Base-by-base conservation (phyloP, 2,888 invertebrate species). In the Prosapia bicincta region DNA sequence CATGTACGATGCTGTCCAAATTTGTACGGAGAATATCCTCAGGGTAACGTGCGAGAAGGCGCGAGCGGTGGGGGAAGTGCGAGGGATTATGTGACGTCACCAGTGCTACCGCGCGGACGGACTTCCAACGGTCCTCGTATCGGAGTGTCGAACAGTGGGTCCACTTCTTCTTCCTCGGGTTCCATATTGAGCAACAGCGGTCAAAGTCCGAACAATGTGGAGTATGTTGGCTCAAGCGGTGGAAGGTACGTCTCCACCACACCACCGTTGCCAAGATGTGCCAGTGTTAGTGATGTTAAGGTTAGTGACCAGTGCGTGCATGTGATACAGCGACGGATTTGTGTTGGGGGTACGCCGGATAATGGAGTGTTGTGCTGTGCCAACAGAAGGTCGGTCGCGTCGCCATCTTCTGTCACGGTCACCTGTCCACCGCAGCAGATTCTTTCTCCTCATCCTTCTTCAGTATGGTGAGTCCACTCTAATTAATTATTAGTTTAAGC, bases 211-310 rank as follows among this genome's bases (percentile, higher is more conserved):
- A 77, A 79, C 66, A 78, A 85, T 78, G 85, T 86, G 30, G 90
- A 90, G 83, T 91, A 90, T 83, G 89, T 90, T 81, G 90, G 90
- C 28, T 88, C 88, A 54, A 89, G 89, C 79, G 90, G 90, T 30
- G 90, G 90, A 5, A 85, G 91, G 75, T 87, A 89, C 79, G 85
- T 88, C 72, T 87, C 87, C 74, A 80, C 80, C 20, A 78, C 79
- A 30, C 77, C 79, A 15, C 74, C 78, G 32, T 69, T 79, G 23
- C 79, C 79, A 43, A 75, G 79, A 2, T 80, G 79, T 69, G 74
- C 76, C 24, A 77, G 79, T 72, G 71, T 43, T 38, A 67, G 77
- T 71, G 71, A 74, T n/a, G 71, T 74, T n/a, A 74, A 74, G 54
- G n/a, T 23, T 20, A 38, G 38, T 69, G 74, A 69, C 10, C 26